Evolutionary conservation across 2,113 vertebrate genomes (phyloP).

Genomic region (Alces alces): DNA sequence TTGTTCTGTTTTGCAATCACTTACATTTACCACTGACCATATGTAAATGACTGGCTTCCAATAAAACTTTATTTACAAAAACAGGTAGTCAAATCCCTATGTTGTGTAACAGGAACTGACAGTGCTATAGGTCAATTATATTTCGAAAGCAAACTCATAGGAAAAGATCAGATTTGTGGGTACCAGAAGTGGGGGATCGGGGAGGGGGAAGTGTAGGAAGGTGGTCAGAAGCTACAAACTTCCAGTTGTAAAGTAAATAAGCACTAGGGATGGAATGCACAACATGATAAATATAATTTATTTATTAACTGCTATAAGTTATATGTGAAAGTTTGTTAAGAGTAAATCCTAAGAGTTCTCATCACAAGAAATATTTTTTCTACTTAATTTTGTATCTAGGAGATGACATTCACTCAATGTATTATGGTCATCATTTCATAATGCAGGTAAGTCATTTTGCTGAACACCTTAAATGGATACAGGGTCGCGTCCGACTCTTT

Average conservation of each 20-base stretch:
- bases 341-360: neutral
- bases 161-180: neutral
- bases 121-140: neutral
- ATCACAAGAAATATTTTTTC: neutral
- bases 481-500: rapidly evolving
- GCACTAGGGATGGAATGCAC: neutral
- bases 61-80: neutral
- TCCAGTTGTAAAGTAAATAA: neutral
- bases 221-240: neutral
- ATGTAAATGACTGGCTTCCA: neutral
- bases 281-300: neutral
- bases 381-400: neutral
- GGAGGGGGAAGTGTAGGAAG: neutral
- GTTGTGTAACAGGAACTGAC: neutral
- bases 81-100: neutral
- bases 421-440: neutral
- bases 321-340: neutral
- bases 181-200: neutral
- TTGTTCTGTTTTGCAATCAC: neutral
- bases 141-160: neutral
- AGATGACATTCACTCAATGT: neutral
- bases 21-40: neutral
- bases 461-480: neutral
- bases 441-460: neutral
- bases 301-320: neutral